Conservation (phyloP, 2,797 vertebrate genomes). For the Falco columbarius region DNA sequence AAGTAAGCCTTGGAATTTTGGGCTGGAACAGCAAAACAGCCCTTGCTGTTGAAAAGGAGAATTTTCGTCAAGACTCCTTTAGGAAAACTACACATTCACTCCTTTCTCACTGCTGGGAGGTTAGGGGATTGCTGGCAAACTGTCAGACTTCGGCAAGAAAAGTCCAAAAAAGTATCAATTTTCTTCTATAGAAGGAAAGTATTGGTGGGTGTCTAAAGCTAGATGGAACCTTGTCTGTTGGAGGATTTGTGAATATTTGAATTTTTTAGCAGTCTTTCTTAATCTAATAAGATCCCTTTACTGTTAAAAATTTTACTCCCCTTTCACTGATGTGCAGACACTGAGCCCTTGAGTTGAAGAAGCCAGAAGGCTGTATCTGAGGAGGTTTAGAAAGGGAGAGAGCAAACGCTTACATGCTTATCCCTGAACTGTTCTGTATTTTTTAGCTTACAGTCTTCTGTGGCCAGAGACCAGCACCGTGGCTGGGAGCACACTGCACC, state of each 20-base stretch:
- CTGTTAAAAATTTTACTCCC: background rate
- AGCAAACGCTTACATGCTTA: background rate
- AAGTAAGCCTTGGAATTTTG: background rate
- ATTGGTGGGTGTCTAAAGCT: background rate
- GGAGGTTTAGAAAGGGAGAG: background rate
- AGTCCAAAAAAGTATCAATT: background rate
- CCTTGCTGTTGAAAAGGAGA: background rate
- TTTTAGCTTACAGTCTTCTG: background rate
- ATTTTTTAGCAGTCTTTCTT: background rate
- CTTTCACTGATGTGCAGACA: background rate
- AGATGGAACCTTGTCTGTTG: background rate
- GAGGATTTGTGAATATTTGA: background rate
- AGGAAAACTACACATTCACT: background rate
- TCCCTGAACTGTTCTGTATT: background rate
- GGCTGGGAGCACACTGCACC: rapidly evolving
- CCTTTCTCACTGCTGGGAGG: background rate
- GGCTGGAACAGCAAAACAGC: background rate
- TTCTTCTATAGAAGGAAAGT: background rate
- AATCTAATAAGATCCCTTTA: background rate
- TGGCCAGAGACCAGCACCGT: background rate
- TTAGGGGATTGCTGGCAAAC: background rate
- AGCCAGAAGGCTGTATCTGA: background rate
- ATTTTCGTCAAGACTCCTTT: background rate
- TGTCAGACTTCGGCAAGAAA: background rate
- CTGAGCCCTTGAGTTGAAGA: background rate